Conservation (phyloP, 2,797 vertebrate genomes). For the Gastrophryne carolinensis region DNA sequence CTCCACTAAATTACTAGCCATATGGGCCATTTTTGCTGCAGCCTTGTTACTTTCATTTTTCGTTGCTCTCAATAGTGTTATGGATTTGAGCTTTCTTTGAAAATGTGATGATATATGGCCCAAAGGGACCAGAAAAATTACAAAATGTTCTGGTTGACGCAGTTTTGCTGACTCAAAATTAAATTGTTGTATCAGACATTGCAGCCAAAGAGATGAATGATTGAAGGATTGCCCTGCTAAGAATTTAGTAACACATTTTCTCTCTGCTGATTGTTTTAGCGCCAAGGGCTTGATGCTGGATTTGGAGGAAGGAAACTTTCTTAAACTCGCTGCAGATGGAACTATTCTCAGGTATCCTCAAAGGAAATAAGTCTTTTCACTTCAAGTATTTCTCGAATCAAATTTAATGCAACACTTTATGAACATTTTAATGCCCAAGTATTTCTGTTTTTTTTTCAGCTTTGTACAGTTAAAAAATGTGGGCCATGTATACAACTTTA, state of each 20-base stretch:
- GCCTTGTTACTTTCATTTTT: no score
- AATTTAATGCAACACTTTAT: background rate
- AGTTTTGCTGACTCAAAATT: slow-evolving; percentile 13
- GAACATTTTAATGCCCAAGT: background rate
- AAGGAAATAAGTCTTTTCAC: slow-evolving; percentile 15
- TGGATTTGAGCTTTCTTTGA: background rate
- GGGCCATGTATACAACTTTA: background rate
- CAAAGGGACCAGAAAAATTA: background rate
- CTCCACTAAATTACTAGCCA: no score
- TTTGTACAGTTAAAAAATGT: background rate
- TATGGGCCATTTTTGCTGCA: no score
- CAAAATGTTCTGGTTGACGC: background rate
- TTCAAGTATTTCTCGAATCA: background rate
- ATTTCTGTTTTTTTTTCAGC: background rate
- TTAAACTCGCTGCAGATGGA: slow-evolving; percentile 90
- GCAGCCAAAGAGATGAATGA: background rate
- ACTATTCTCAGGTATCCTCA: slow-evolving; percentile 83
- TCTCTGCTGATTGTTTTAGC: slow-evolving; percentile 63
- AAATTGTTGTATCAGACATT: background rate
- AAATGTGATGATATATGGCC: background rate
- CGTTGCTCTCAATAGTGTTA: no score
- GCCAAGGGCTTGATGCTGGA: slow-evolving; percentile 92
- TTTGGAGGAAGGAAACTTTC: slow-evolving; percentile 90
- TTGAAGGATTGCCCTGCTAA: background rate
- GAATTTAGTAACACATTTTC: slow-evolving; percentile 20